Percentiles rank a stretch among this genome's conserved stretches.
phyloP scores from a whole-genome alignment of 2,888 invertebrate species.

The Drosophila antonietae region DNA sequence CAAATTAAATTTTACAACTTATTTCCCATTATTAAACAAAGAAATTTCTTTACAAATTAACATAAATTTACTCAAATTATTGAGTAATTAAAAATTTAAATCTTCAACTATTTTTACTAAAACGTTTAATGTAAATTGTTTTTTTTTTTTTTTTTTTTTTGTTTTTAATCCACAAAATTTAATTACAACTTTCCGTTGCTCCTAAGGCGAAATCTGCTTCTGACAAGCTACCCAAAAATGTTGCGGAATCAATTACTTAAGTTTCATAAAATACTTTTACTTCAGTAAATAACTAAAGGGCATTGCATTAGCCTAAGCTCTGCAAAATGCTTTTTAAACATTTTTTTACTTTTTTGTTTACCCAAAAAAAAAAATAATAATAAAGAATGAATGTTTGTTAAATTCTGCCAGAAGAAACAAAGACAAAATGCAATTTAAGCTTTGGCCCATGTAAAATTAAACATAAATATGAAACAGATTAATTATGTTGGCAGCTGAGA shows the following conservation, averaged over 20 bases:
- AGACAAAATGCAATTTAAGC: slow-evolving; percentile 3
- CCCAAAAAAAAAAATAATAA: neutral
- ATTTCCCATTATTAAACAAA: too few relatives aligned
- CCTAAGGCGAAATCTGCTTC: neutral
- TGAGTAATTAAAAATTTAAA: neutral
- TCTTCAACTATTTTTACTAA: neutral
- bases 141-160: neutral
- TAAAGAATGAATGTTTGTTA: neutral
- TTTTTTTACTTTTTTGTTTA: neutral
- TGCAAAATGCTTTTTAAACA: neutral
- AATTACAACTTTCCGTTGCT: neutral
- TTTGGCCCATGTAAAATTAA: slow-evolving; percentile 8
- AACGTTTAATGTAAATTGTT: neutral
- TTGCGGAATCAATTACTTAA: neutral
- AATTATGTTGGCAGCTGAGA: slow-evolving; percentile 16
- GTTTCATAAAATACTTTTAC: neutral
- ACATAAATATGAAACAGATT: slow-evolving; percentile 20
- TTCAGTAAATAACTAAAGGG: neutral
- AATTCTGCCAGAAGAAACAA: neutral
- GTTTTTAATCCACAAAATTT: neutral
- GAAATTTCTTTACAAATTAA: neutral
- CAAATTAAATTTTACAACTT: too few relatives aligned
- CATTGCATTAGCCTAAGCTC: neutral
- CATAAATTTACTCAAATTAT: too few relatives aligned
- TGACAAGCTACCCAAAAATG: neutral